phyloP scores from a whole-genome alignment of 2,113 vertebrate species.

The Leucopsar rothschildi region DNA sequence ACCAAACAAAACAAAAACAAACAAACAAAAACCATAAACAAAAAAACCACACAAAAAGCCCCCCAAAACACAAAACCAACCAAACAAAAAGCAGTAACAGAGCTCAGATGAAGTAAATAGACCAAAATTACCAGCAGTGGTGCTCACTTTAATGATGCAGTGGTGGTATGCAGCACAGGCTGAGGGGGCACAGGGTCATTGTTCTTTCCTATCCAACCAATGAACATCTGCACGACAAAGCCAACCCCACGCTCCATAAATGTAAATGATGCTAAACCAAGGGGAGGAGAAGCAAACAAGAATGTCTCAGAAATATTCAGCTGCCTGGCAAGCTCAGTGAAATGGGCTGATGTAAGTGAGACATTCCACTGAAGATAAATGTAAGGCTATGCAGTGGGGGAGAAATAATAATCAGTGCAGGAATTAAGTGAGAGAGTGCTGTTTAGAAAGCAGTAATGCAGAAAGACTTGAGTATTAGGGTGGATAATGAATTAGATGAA shows the following conservation, averaged over 20 bases:
- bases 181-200: neutral
- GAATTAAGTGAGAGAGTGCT: constrained; percentile 51
- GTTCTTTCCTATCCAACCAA: neutral
- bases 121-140: neutral
- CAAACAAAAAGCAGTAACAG: neutral
- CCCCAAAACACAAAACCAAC: too few species aligned
- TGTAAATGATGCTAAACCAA: neutral
- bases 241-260: neutral
- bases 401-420: constrained; percentile 56
- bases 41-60: neutral
- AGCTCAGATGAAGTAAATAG: neutral
- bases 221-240: neutral
- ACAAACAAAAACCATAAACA: neutral
- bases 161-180: neutral
- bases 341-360: constrained; percentile 50
- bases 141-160: neutral
- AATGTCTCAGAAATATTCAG: constrained; percentile 19
- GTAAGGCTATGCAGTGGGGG: constrained; percentile 36
- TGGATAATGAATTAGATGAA: constrained; percentile 54
- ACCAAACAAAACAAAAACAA: neutral
- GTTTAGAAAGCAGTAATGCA: constrained; percentile 62
- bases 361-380: constrained; percentile 36
- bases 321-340: neutral
- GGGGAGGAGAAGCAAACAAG: neutral
- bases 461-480: constrained; percentile 42